Percentiles rank a stretch among this genome's conserved stretches.
Conservation (phyloP, 2,888 invertebrate species). For the Macrosiphum euphorbiae region DNA sequence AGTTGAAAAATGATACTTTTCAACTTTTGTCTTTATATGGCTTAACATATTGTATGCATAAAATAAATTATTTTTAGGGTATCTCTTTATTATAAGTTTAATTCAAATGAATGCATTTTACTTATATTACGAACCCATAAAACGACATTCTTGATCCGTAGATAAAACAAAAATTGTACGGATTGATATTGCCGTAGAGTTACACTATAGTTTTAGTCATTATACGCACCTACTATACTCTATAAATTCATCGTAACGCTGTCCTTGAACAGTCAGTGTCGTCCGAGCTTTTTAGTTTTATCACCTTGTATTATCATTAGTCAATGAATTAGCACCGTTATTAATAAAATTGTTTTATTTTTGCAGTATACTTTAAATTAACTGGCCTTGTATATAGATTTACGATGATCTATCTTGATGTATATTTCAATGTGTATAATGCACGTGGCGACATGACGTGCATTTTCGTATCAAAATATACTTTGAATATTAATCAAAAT, state of each 20-base stretch:
- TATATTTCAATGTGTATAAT: not conserved
- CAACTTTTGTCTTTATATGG: constrained; percentile 14
- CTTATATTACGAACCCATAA: constrained; percentile 14
- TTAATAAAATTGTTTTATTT: constrained; percentile 16
- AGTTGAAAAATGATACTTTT: constrained; percentile 29
- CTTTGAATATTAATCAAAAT: not conserved
- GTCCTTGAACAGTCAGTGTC: constrained; percentile 13
- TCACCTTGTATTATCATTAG: constrained; percentile 39
- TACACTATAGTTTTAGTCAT: not conserved
- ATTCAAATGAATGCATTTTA: constrained; percentile 3
- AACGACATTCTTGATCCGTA: constrained; percentile 41
- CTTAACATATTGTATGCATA: constrained; percentile 5
- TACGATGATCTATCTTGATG: not conserved
- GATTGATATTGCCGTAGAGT: constrained; percentile 10
- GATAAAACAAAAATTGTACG: constrained; percentile 39
- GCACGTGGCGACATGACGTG: not conserved
- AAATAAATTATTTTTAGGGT: constrained; percentile 11
- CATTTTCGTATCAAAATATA: not conserved
- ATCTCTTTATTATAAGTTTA: not conserved
- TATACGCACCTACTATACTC: not conserved
- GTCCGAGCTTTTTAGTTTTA: constrained; percentile 10
- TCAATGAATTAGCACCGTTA: constrained; percentile 24
- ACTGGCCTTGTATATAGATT: constrained; percentile 20
- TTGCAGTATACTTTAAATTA: not conserved
- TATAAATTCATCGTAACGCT: not conserved